These are phyloP conservation scores for Drosophila neonasuta DNA, from an alignment of 2,888 invertebrate species.

Conservation along the genomic window DNA sequence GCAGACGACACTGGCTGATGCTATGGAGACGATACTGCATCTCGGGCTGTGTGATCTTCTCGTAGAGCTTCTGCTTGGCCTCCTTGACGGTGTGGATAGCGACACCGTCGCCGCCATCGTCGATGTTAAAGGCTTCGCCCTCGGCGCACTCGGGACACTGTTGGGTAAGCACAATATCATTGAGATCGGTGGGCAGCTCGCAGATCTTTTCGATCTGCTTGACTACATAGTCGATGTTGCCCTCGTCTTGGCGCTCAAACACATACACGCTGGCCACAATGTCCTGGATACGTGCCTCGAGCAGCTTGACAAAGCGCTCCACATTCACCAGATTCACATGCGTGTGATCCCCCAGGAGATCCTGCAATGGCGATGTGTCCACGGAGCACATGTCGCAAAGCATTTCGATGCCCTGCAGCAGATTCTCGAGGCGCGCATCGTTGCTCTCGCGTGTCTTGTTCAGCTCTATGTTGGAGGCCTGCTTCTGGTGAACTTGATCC, in stretches of 20 bases:
- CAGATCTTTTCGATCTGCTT: constrained; percentile 76
- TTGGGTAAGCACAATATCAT: constrained; percentile 82
- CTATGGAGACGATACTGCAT: constrained; percentile 82
- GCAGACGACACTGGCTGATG: constrained; percentile 80
- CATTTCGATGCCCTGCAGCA: constrained; percentile 73
- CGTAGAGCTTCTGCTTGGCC: constrained; percentile 76
- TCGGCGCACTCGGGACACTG: constrained; percentile 82
- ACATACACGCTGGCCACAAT: constrained; percentile 83
- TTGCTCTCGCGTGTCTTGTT: constrained; percentile 55
- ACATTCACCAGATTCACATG: constrained; percentile 85
- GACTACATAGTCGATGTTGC: constrained; percentile 70
- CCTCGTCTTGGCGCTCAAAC: constrained; percentile 69
- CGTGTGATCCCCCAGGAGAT: constrained; percentile 84
- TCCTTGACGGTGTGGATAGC: constrained; percentile 64
- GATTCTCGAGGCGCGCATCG: constrained; percentile 67
- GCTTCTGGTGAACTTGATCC: constrained; percentile 61
- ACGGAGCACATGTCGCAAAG: constrained; percentile 83
- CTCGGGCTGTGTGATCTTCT: constrained; percentile 81
- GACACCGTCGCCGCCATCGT: constrained; percentile 78
- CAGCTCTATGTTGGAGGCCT: constrained; percentile 58
- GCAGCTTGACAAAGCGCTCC: constrained; percentile 83
- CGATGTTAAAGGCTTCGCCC: constrained; percentile 81
- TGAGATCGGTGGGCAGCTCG: constrained; percentile 82
- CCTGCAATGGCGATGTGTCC: constrained; percentile 83
- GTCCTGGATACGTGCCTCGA: constrained; percentile 84